phyloP scores from a whole-genome alignment of 2,888 invertebrate species.

The Cataglyphis rosenhaueri region DNA sequence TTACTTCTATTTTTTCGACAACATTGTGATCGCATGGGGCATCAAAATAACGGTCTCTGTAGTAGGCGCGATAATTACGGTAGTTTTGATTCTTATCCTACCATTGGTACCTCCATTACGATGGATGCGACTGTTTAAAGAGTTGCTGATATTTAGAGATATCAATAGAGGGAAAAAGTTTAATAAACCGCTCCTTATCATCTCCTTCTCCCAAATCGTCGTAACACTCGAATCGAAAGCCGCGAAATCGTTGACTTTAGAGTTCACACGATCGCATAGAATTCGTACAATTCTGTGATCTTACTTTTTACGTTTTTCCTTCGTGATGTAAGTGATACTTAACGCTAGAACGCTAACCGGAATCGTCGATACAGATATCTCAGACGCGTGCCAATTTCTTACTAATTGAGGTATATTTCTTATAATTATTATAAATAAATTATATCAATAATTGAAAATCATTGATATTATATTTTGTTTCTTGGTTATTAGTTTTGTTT shows the following conservation, averaged over 20 bases:
- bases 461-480: background rate
- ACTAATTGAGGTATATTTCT: background rate
- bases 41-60: conserved; percentile 21
- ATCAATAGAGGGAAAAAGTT: conserved; percentile 30
- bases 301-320: conserved; percentile 70
- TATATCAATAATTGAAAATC: conserved; percentile 3
- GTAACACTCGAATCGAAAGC: conserved; percentile 46
- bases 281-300: conserved; percentile 75
- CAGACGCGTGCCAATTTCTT: background rate
- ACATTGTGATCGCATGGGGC: background rate
- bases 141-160: conserved; percentile 29
- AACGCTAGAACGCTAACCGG: conserved; percentile 44
- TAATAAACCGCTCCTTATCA: conserved; percentile 47
- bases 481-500: background rate
- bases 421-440: conserved; percentile 4
- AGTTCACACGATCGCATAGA: conserved; percentile 63
- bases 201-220: conserved; percentile 29
- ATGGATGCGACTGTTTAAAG: conserved; percentile 5
- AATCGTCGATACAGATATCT: background rate
- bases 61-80: background rate
- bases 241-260: conserved; percentile 46
- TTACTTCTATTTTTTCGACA: conserved; percentile 24
- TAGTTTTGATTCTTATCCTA: conserved; percentile 14
- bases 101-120: conserved; percentile 18
- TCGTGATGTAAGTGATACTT: conserved; percentile 70